Conservation (phyloP, 2,888 invertebrate genomes). For the Ectemnius lituratus region DNA sequence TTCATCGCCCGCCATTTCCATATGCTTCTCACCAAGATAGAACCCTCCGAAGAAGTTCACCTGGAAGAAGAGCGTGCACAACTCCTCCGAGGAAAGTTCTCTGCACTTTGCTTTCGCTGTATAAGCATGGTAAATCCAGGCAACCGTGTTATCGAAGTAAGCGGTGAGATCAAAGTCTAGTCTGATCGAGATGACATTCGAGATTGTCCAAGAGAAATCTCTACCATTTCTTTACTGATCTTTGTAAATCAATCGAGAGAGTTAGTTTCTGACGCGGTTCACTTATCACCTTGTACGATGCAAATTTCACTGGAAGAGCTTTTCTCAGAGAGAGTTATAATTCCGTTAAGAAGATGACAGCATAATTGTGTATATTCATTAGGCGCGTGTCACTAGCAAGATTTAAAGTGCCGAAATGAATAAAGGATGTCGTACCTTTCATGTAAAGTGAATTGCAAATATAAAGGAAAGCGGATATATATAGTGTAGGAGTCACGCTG, state of each 20-base stretch:
- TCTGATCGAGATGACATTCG: too few species aligned
- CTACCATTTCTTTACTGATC: too few species aligned
- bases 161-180: neutral
- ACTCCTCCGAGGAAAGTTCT: neutral
- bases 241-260: too few species aligned
- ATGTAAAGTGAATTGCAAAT: constrained; percentile 37
- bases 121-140: neutral
- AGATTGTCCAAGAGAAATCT: too few species aligned
- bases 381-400: constrained; percentile 17
- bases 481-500: too few species aligned
- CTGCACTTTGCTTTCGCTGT: neutral
- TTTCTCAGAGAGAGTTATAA: too few species aligned
- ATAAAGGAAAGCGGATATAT: constrained; percentile 33
- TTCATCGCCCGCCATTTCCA: neutral
- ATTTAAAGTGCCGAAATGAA: neutral
- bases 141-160: neutral
- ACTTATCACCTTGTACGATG: too few species aligned
- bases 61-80: neutral
- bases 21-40: neutral
- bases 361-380: neutral
- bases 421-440: constrained; percentile 5
- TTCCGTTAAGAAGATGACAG: too few species aligned
- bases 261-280: too few species aligned
- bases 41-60: neutral
- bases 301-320: too few species aligned